Evolutionary conservation across 2,797 vertebrate genomes (phyloP), one percentile per base, ranked within the genome.

Genomic region (Lacerta bilineata): DNA sequence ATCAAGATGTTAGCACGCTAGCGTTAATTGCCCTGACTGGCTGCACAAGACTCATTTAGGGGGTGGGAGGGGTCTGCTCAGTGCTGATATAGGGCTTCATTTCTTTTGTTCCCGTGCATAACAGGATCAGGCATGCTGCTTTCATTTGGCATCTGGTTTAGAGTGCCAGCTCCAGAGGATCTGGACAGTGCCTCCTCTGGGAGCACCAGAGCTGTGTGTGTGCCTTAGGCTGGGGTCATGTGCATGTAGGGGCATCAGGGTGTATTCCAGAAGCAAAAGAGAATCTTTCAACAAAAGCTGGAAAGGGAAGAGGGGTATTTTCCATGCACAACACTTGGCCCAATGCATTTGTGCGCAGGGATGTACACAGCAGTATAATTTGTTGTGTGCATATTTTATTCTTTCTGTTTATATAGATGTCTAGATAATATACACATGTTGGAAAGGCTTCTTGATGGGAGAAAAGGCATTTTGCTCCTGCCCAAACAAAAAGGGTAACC

Each of bases 91-190:
- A 81, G 83, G 83, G 27, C 59, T 85, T 81, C 88, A 41, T 85
- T 76, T 41, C 83, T 25, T 81, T 89, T 89, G 88, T 85, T 68
- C 83, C 59, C 71, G 33, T 82, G 79, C 43, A 68, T 89, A 89
- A 89, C 88, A 89, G 88, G 78, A 89, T 89, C 88, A 89, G 84
- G 69, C 88, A 85, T 81, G 83, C 88, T 89, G 83, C 88, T 81
- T 89, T 89, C 71, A 75, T 76, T 76, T 89, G 43, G 78, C 71
- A 85, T 89, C 78, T 89, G 83, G 71, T 66, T 89, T 81, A 71
- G 69, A 76, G 55, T 55, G 55, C 83, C 79, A 85, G 27, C 71
- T 81, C 71, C 46, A 75, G 36, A 75, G n/a, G 59, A 55, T 85
- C 43, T 75, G 79, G 69, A 89, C 78, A 80, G 83, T 39, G 78